These are phyloP conservation scores for Vanessa tameamea DNA, from an alignment of 1,140 invertebrate genomes.

Conservation along the genomic window DNA sequence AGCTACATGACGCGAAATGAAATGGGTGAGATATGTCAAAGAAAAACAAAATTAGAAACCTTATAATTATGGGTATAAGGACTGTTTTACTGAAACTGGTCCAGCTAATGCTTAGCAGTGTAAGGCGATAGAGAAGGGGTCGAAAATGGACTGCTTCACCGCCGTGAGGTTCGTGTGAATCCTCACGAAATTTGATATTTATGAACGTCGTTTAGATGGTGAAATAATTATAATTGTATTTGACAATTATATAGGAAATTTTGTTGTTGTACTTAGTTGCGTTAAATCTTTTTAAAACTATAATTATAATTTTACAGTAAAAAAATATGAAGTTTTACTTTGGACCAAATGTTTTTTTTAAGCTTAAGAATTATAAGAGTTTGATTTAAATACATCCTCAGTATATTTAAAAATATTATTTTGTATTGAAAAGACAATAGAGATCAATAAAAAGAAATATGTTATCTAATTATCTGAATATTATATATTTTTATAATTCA, in stretches of 20 bases:
- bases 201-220: constrained; percentile 13
- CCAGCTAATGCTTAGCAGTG: constrained; percentile 8
- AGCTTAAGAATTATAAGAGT: too few relatives aligned
- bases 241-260: background rate
- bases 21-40: constrained; percentile 42
- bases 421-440: too few relatives aligned
- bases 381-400: too few relatives aligned
- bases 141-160: constrained; percentile 30
- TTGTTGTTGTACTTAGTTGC: background rate
- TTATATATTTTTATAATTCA: too few relatives aligned
- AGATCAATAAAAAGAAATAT: too few relatives aligned
- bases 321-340: too few relatives aligned
- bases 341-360: too few relatives aligned
- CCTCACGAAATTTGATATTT: constrained; percentile 32
- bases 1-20: constrained; percentile 45
- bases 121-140: constrained; percentile 36
- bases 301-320: too few relatives aligned
- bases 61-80: constrained; percentile 27
- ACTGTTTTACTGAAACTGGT: constrained; percentile 4
- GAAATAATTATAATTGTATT: constrained; percentile 11
- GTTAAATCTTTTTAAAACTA: too few relatives aligned
- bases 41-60: constrained; percentile 17
- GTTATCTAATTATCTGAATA: too few relatives aligned
- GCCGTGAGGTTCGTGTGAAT: constrained; percentile 31
- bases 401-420: too few relatives aligned